phyloP scores from a whole-genome alignment of 2,797 vertebrate species.

The Xerus rutilus region DNA sequence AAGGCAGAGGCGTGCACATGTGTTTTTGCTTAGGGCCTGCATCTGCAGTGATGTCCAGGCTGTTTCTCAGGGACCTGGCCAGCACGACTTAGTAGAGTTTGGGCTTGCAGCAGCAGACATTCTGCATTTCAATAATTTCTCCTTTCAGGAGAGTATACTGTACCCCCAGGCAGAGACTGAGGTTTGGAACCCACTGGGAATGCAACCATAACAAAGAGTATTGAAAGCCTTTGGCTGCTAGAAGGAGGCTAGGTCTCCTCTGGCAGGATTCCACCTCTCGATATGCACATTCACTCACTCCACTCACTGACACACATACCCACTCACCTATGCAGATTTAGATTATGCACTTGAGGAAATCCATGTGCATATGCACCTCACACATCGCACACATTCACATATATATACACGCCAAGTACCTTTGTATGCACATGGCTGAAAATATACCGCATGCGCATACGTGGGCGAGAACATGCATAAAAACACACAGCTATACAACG shows the following conservation, averaged over 20 bases:
- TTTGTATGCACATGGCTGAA: background rate
- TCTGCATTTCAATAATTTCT: conserved; percentile 85
- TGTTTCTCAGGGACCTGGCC: conserved; percentile 77
- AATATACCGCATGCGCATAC: conserved; percentile 24
- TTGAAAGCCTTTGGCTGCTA: conserved; percentile 84
- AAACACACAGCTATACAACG: background rate
- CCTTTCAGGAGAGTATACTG: conserved; percentile 78
- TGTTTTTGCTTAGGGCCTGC: conserved; percentile 80
- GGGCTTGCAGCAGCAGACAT: conserved; percentile 79
- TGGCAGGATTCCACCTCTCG: conserved; percentile 71
- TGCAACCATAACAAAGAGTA: conserved; percentile 85
- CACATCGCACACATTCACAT: background rate
- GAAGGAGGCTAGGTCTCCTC: conserved; percentile 56
- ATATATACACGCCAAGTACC: conserved; percentile 71
- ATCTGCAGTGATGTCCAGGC: conserved; percentile 69
- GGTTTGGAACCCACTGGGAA: conserved; percentile 84
- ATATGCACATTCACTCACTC: conserved; percentile 19
- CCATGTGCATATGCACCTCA: background rate
- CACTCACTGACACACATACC: background rate
- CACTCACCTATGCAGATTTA: conserved; percentile 14
- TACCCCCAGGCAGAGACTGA: conserved; percentile 82
- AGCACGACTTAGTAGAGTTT: conserved; percentile 66
- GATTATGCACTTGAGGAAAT: background rate
- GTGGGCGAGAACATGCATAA: background rate
- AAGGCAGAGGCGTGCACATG: conserved; percentile 72